Percentiles rank a stretch among this genome's conserved stretches.
phyloP scores from a whole-genome alignment of 2,888 invertebrate genomes.

The Blastobasis lacticolella region DNA sequence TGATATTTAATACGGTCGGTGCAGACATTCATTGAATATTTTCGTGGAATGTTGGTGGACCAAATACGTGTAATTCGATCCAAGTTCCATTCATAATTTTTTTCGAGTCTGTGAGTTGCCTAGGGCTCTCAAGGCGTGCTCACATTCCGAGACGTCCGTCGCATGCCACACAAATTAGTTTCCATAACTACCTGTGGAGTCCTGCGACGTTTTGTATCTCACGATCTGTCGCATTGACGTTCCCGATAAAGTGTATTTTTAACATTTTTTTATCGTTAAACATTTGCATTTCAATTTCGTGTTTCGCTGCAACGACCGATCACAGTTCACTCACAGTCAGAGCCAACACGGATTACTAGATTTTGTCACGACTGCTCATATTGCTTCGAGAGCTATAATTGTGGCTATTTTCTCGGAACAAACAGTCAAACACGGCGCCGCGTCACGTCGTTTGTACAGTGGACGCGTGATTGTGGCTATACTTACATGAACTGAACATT shows the following conservation, averaged over 20 bases:
- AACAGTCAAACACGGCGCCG: conserved; percentile 25
- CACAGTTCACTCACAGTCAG: neutral
- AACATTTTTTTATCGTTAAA: neutral
- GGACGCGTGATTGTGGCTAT: conserved; percentile 27
- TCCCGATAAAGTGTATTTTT: conserved; percentile 11
- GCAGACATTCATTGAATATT: conserved; percentile 6
- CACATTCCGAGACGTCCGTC: conserved; percentile 34
- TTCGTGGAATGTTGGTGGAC: conserved; percentile 5
- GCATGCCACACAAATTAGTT: conserved; percentile 48
- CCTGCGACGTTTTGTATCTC: conserved; percentile 11
- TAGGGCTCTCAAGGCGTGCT: conserved; percentile 23
- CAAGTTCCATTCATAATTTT: conserved; percentile 22
- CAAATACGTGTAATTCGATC: conserved; percentile 15
- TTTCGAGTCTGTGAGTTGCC: conserved; percentile 16
- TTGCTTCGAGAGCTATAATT: conserved; percentile 7
- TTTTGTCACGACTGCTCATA: neutral
- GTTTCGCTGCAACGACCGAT: neutral
- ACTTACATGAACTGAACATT: neutral
- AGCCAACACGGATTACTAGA: neutral
- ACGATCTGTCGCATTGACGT: conserved; percentile 25
- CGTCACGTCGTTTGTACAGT: conserved; percentile 13
- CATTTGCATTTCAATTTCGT: neutral
- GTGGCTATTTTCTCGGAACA: conserved; percentile 39
- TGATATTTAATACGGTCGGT: neutral
- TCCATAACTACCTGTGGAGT: conserved; percentile 22